phyloP scores from a whole-genome alignment of 2,113 vertebrate species.

The Megalops atlanticus region DNA sequence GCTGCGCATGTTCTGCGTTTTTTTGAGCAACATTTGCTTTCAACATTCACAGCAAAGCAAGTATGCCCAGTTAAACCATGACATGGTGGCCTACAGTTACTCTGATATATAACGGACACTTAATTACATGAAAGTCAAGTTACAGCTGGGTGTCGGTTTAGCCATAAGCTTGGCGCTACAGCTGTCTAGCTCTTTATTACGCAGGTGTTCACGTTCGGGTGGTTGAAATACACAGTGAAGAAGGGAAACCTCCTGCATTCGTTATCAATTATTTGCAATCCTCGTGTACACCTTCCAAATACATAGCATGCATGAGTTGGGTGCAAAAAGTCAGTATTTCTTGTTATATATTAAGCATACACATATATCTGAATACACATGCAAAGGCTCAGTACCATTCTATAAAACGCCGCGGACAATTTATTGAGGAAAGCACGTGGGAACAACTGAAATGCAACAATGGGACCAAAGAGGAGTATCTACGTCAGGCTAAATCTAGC shows the following conservation, averaged over 20 bases:
- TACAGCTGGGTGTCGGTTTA: background rate
- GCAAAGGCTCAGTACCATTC: background rate
- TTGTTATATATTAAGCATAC: background rate
- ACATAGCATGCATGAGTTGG: background rate
- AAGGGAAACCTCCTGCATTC: too few relatives aligned
- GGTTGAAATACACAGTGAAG: too few relatives aligned
- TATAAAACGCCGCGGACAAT: background rate
- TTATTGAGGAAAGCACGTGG: background rate
- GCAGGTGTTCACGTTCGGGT: background rate
- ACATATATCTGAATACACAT: background rate
- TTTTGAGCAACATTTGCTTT: background rate
- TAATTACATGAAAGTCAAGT: background rate
- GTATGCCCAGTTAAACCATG: background rate
- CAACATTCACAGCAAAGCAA: background rate
- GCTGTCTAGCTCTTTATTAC: background rate
- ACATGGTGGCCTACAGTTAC: background rate
- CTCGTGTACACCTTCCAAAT: background rate
- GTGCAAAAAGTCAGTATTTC: background rate
- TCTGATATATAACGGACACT: background rate
- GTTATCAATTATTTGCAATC: background rate
- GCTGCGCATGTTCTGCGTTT: too few relatives aligned
- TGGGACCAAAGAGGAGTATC: background rate
- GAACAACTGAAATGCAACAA: background rate
- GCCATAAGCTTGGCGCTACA: too few relatives aligned
- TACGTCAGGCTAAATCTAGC: background rate